phyloP scores from a whole-genome alignment of 2,113 vertebrate genomes.

The Eublepharis macularius region DNA sequence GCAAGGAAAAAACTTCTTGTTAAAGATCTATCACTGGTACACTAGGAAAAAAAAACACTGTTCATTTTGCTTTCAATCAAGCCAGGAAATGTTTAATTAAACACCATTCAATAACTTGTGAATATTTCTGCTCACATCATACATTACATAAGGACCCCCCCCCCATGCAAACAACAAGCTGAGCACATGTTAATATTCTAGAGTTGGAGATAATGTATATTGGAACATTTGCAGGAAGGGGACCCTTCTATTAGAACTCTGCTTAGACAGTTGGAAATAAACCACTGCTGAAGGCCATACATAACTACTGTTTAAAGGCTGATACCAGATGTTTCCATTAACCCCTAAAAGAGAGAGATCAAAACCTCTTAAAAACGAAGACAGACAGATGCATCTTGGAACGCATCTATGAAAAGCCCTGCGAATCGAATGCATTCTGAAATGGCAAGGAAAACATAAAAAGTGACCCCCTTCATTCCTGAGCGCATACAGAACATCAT shows the following conservation, averaged over 20 bases:
- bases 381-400: conserved; percentile 59
- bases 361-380: conserved; percentile 47
- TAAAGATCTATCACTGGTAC: not conserved
- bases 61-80: not conserved
- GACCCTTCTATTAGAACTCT: conserved; percentile 57
- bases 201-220: conserved; percentile 39
- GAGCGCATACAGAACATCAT: not conserved
- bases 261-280: conserved; percentile 73
- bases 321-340: conserved; percentile 66
- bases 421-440: conserved; percentile 48
- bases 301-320: conserved; percentile 43
- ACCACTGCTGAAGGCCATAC: conserved; percentile 60
- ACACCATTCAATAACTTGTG: not conserved
- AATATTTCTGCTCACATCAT: not conserved
- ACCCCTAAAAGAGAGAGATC: conserved; percentile 38
- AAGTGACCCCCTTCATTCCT: conserved; percentile 12
- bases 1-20: not conserved
- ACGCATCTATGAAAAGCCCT: conserved; percentile 48
- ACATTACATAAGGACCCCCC: not conserved
- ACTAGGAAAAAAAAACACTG: not conserved
- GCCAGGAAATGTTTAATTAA: not conserved
- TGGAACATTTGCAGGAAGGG: conserved; percentile 31
- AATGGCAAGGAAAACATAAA: conserved; percentile 41
- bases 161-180: not conserved
- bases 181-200: conserved; percentile 27